Conservation (phyloP, 2,888 invertebrate genomes). For the Tiphia femorata region DNA sequence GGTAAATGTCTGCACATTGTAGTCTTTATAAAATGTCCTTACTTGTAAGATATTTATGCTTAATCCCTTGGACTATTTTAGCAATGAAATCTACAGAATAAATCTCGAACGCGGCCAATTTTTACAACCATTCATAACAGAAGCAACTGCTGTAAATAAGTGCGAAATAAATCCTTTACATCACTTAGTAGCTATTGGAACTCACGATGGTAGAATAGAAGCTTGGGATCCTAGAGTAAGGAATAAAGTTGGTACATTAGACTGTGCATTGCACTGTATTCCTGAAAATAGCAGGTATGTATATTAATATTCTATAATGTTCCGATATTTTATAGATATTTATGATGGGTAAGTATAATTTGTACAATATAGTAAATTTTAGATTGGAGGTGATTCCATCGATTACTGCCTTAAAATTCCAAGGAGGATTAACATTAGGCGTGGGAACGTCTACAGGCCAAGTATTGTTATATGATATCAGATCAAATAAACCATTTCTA, state of each 20-base stretch:
- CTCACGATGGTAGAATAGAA: slow-evolving; percentile 92
- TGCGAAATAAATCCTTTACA: slow-evolving; percentile 90
- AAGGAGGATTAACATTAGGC: slow-evolving; percentile 82
- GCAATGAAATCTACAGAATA: slow-evolving; percentile 90
- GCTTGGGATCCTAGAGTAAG: slow-evolving; percentile 95
- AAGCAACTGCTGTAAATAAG: slow-evolving; percentile 83
- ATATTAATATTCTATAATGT: not conserved
- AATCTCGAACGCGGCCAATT: slow-evolving; percentile 97
- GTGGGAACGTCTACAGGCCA: slow-evolving; percentile 97
- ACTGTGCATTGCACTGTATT: slow-evolving; percentile 81
- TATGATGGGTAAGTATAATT: not conserved
- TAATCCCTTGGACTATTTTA: slow-evolving; percentile 63
- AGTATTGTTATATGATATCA: slow-evolving; percentile 93
- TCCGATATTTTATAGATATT: not conserved
- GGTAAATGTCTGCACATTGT: slow-evolving; percentile 68
- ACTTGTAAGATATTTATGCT: not conserved
- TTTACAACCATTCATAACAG: slow-evolving; percentile 84
- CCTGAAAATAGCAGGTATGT: slow-evolving; percentile 71
- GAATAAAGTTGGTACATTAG: slow-evolving; percentile 82
- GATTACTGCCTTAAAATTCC: slow-evolving; percentile 83
- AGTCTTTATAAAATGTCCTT: not conserved
- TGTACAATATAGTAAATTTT: slow-evolving; percentile 31
- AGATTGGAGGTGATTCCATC: slow-evolving; percentile 79
- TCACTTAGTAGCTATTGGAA: slow-evolving; percentile 88
- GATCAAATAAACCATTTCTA: slow-evolving; percentile 88